A percentile compares a stretch with the other conserved stretches of the same genome.
Evolutionary conservation across 2,113 vertebrate genomes (phyloP).

Genomic region (Callipepla squamata): DNA sequence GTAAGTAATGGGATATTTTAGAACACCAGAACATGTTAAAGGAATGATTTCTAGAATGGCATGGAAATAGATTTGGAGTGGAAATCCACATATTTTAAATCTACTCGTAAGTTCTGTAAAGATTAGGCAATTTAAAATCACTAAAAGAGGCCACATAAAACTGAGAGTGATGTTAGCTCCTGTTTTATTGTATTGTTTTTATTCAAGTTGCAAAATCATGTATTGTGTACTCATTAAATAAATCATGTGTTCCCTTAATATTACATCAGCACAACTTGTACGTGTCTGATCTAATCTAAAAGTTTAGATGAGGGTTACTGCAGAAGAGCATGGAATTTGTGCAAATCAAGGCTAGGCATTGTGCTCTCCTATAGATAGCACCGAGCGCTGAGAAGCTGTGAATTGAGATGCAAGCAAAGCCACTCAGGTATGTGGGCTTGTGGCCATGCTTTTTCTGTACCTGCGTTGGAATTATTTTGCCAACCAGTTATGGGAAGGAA

Average conservation of each 20-base stretch:
- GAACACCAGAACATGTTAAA: background rate
- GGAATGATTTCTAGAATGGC: background rate
- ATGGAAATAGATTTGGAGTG: background rate
- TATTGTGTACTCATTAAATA: background rate
- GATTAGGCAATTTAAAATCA: background rate
- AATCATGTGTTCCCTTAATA: background rate
- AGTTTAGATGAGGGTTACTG: background rate
- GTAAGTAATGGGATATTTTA: background rate
- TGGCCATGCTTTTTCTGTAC: background rate
- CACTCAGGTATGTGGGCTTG: background rate
- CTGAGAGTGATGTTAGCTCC: background rate
- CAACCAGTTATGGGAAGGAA: background rate
- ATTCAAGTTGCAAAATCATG: background rate
- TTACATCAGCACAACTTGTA: background rate
- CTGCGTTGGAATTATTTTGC: background rate
- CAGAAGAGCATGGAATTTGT: background rate
- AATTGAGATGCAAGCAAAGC: background rate
- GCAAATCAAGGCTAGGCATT: background rate
- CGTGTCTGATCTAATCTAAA: background rate
- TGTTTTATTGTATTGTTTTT: background rate
- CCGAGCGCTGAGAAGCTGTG: background rate
- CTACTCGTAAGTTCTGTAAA: background rate
- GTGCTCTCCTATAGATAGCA: accelerated
- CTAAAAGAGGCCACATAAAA: background rate
- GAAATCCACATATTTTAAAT: background rate